Evolutionary conservation across 2,888 invertebrate genomes (phyloP).

Genomic region (Philereme transversata): DNA sequence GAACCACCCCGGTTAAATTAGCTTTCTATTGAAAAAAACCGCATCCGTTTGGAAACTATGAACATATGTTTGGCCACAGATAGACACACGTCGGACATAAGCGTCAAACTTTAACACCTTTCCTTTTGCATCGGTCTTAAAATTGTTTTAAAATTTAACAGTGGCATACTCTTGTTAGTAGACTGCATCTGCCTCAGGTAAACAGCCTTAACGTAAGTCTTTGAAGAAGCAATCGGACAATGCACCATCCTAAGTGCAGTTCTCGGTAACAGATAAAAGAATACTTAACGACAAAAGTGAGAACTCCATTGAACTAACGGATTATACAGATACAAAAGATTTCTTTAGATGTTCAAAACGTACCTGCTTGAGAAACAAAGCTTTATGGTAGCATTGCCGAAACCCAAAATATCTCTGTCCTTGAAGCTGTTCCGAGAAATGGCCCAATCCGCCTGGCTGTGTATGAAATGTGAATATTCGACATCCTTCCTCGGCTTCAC

Average conservation of each 20-base stretch:
- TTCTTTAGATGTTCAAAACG: slow-evolving; percentile 12
- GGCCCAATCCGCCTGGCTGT: slow-evolving; percentile 25
- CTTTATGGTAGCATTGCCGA: slow-evolving; percentile 33
- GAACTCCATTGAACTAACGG: slow-evolving; percentile 24
- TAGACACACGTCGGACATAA: too few species aligned
- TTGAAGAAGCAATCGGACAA: slow-evolving; percentile 15
- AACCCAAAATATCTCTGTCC: slow-evolving; percentile 38
- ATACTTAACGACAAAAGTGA: slow-evolving; percentile 11
- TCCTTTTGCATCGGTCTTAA: too few species aligned
- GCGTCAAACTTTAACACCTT: too few species aligned
- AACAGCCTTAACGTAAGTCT: background rate
- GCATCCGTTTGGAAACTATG: too few species aligned
- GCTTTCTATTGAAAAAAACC: too few species aligned
- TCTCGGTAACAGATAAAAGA: slow-evolving; percentile 25
- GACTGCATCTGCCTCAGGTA: too few species aligned
- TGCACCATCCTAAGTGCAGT: slow-evolving; percentile 16
- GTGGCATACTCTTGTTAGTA: too few species aligned
- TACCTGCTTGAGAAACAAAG: slow-evolving; percentile 38
- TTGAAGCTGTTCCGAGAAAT: slow-evolving; percentile 37
- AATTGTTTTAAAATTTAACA: too few species aligned
- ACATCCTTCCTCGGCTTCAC: slow-evolving; percentile 27
- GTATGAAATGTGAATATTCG: slow-evolving; percentile 27
- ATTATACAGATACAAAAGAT: slow-evolving; percentile 12
- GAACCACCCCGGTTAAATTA: too few species aligned
- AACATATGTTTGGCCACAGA: too few species aligned